phyloP scores from a whole-genome alignment of 2,797 vertebrate genomes.

The Eulemur coronatus region DNA sequence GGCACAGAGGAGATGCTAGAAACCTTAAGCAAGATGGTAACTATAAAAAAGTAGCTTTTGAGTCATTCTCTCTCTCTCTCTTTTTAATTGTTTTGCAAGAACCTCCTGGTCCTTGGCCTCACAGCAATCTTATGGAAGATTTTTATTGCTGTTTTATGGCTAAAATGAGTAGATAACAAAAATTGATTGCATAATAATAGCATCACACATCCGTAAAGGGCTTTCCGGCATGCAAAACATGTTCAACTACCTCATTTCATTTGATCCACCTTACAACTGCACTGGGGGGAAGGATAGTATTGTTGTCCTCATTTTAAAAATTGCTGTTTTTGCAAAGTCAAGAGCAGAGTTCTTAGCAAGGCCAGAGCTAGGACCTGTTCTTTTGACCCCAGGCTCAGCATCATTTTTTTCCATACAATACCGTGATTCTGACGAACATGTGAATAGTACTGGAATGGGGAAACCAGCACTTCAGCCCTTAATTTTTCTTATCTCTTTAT shows the following conservation, averaged over 20 bases:
- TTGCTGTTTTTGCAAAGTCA: neutral
- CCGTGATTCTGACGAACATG: neutral
- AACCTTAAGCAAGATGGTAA: neutral
- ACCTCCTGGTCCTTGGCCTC: neutral
- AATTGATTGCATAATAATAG: conserved; percentile 47
- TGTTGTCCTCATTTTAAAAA: neutral
- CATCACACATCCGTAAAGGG: neutral
- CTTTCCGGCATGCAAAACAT: neutral
- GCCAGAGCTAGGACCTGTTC: neutral
- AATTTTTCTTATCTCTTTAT: neutral
- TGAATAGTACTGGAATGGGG: neutral
- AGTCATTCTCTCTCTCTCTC: neutral
- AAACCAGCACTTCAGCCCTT: neutral
- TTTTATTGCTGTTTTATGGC: conserved; percentile 45
- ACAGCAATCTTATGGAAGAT: neutral
- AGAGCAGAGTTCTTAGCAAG: neutral
- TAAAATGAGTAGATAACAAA: neutral
- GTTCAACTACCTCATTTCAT: neutral
- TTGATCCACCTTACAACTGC: neutral
- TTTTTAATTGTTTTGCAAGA: neutral
- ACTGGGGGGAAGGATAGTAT: neutral
- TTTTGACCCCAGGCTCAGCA: neutral
- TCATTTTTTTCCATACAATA: neutral
- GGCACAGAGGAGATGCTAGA: neutral
- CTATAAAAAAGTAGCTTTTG: neutral